Base-by-base conservation (phyloP, 2,113 vertebrate genomes). In the Lutjanus erythropterus region DNA sequence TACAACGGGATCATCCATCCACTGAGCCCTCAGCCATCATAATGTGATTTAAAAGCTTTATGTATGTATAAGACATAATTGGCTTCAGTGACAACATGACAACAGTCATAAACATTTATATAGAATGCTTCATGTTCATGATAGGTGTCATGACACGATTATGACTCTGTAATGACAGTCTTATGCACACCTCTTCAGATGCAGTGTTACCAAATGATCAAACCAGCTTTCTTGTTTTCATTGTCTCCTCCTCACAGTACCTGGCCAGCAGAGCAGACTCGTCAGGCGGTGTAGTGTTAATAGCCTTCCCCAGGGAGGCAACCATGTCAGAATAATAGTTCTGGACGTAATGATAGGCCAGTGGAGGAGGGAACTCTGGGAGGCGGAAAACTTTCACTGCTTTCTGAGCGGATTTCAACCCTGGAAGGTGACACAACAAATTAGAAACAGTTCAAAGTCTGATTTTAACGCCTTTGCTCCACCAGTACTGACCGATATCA, bases 351-450 rank as follows among this genome's bases (percentile, higher is more conserved):
- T 97, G 96, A 80, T 93, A 93, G 68, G 96, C 72, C 86, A 99
- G 86, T 0, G 97, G 97, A 41, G 97, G 97, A 56, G 96, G 96
- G 67, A 99, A 96, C 35, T 99, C 97, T 0, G 98, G 98, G 37
- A 99, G 94, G 91, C 92, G 96, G 94, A 99, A 99, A 0, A 84
- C 96, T 50, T 88, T 95, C 11, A 96, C 81, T 2, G 87, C 31
- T 70, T 90, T 96, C 52, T 85, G 88, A 2, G 86, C 67, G 18
- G 62, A 64, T 58, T 88, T 95, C 61, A 93, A 58, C 39, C 90
- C 97, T 99, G 70, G 3, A 81, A 31, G 9, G 1, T 29, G 27
- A 78, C 2, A 56, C 27, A 49, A 2, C 1, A n/a, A 60, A 25
- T 76, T 33, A 50, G 0, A 49, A 61, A 59, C 1, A 9, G 29